Base-by-base conservation (phyloP, 2,888 invertebrate species). In the Melanophora roralis region DNA sequence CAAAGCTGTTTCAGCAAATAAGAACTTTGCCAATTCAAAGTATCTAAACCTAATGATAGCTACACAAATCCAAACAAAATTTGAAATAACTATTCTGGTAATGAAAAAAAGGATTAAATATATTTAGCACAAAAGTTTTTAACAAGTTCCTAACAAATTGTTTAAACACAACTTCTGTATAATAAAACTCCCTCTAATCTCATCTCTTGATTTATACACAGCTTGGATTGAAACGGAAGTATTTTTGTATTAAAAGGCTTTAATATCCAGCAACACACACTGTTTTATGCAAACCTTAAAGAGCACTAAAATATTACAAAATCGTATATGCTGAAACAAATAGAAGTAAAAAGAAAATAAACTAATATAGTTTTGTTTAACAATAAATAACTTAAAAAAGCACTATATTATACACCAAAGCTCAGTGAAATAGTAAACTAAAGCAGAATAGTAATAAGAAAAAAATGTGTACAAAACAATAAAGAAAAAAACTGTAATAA, bases 321-420 rank as follows among this genome's bases (percentile, higher is more conserved):
- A 36, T 27, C n/a, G 27, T 5, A 27, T 27, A 43, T 23, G 40
- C 21, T 11, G 7, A 38, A 47, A 34, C 55, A 21, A 62, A 45
- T 19, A 51, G 21, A 47, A 53, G 11, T 8, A 23, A 40, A 34
- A 16, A 45, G 2, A 11, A 16, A 36, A 47, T 23, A 64, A 23
- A 62, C 60, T 14, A 62, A 51, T 71, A 60, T 59, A 57, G 38
- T 59, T 80, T 80, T 76, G 80, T 72, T 76, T 76, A 76, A 76
- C 72, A 76, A 80, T 80, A 80, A 76, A 76, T 76, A 76, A 80
- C 67, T 53, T 16, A 62, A 60, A 40, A 55, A 60, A 45, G 55
- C 47, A 38, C 78, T 67, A 34, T 67, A 34, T 62, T 43, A 43
- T 47, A 65, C 43, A 78, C 59, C 47, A 79, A 75, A 79, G 79